These are phyloP conservation scores for Schizopygopsis malacanthus DNA, from an alignment of 2,797 vertebrate species.

Conservation along the genomic window DNA sequence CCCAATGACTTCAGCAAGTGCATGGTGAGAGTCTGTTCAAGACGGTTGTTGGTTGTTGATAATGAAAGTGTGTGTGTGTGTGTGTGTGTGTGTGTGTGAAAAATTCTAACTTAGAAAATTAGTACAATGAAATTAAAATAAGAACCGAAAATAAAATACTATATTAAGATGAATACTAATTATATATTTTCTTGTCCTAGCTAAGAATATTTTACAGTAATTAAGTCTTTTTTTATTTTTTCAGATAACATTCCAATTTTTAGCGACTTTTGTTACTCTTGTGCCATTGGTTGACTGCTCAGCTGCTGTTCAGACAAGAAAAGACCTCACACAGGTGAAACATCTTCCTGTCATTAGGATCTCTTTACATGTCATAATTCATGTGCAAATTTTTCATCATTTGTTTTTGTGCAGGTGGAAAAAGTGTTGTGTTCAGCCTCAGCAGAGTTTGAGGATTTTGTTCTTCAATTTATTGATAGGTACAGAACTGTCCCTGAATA, in stretches of 20 bases:
- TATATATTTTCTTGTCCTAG: not conserved
- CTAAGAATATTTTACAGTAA: not conserved
- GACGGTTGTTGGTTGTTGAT: not conserved
- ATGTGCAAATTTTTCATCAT: not conserved
- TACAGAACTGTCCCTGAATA: conserved; percentile 59
- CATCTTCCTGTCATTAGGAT: not conserved
- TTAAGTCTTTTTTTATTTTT: conserved; percentile 14
- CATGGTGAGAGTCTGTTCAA: conserved; percentile 84
- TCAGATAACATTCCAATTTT: conserved; percentile 99
- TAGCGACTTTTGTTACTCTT: conserved; percentile 97
- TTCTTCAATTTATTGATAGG: conserved; percentile 98
- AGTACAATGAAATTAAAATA: no score
- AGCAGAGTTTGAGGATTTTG: conserved; percentile 98
- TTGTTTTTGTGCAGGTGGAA: conserved; percentile 81
- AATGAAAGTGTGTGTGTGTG: not conserved
- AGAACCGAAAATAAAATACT: no score
- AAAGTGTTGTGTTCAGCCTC: conserved; percentile 94
- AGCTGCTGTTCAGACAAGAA: conserved; percentile 88
- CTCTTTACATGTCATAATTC: not conserved
- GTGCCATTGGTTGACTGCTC: conserved; percentile 99
- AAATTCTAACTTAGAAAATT: no score
- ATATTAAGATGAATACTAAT: not conserved
- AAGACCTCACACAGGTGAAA: conserved; percentile 90
- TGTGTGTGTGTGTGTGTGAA: no score
- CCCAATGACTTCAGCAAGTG: conserved; percentile 99